phyloP scores from a whole-genome alignment of 2,888 invertebrate genomes.

The Drosophila pseudotalamancana region DNA sequence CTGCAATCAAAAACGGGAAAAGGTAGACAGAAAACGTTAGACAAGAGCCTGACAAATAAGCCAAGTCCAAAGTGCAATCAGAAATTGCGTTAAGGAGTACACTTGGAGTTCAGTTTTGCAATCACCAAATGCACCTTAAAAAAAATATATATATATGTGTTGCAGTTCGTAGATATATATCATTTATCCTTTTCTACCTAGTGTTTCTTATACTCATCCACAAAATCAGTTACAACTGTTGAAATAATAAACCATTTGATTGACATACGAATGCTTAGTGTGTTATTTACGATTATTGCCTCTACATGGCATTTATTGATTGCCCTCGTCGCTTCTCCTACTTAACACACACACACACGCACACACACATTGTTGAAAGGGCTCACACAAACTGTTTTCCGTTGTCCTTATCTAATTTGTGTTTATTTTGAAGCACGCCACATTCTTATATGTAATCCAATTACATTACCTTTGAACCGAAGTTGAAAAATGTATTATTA shows the following conservation, averaged over 20 bases:
- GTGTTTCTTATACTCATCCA: background rate
- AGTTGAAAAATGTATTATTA: conserved; percentile 17
- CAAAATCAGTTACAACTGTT: conserved; percentile 30
- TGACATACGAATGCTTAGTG: conserved; percentile 55
- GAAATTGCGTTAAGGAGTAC: conserved; percentile 47
- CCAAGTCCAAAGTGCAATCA: conserved; percentile 33
- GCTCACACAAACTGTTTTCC: conserved; percentile 15
- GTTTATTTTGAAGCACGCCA: conserved; percentile 37
- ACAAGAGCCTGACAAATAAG: conserved; percentile 33
- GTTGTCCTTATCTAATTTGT: conserved; percentile 33
- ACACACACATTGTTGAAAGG: background rate
- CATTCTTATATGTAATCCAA: conserved; percentile 12
- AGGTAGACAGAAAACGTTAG: conserved; percentile 26
- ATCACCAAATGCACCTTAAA: conserved; percentile 39
- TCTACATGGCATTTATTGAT: conserved; percentile 66
- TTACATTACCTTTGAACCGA: conserved; percentile 8
- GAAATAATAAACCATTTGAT: conserved; percentile 69
- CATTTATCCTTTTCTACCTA: background rate
- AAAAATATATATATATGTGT: background rate
- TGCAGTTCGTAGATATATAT: conserved; percentile 14
- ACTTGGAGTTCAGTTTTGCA: conserved; percentile 19
- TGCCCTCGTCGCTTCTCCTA: conserved; percentile 11
- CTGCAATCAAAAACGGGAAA: conserved; percentile 67
- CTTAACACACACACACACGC: conserved; percentile 11
- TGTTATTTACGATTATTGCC: conserved; percentile 69